A percentile compares a stretch with the other conserved stretches of the same genome.
phyloP scores from a whole-genome alignment of 1,140 invertebrate species.

The Hylaeus volcanicus region DNA sequence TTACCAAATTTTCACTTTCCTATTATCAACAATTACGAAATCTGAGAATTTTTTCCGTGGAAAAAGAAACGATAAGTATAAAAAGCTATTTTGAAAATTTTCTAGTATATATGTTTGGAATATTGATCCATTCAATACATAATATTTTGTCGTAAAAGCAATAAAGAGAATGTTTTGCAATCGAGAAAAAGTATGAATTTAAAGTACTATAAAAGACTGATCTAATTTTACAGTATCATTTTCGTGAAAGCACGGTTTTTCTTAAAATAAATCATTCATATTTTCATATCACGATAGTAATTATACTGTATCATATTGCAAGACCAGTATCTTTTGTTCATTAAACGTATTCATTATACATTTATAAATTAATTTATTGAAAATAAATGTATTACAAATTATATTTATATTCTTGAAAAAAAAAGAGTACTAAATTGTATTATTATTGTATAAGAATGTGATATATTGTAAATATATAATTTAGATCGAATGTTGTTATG shows the following conservation, averaged over 20 bases:
- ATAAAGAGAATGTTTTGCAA: constrained; percentile 1
- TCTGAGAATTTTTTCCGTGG: not conserved
- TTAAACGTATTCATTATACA: not conserved
- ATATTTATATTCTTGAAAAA: constrained; percentile 27
- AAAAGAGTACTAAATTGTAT: constrained; percentile 25
- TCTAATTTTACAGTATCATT: constrained; percentile 36
- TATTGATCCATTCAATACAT: constrained; percentile 3
- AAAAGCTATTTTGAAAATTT: not conserved
- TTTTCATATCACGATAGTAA: not conserved
- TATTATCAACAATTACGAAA: constrained; percentile 20
- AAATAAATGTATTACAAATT: constrained; percentile 1
- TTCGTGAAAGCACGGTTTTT: constrained; percentile 1
- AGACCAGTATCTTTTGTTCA: constrained; percentile 16
- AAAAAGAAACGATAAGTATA: not conserved
- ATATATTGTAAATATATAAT: constrained; percentile 60
- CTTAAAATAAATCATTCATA: constrained; percentile 12
- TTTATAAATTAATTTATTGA: constrained; percentile 47
- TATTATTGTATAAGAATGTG: constrained; percentile 47
- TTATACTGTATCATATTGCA: constrained; percentile 4
- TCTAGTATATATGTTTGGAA: constrained; percentile 13
- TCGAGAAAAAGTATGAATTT: not conserved
- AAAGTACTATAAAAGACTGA: constrained; percentile 45
- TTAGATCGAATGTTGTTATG: constrained; percentile 45
- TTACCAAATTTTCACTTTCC: constrained; percentile 46
- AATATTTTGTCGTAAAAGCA: constrained; percentile 4